Base-by-base conservation (phyloP, 2,113 vertebrate genomes). In the Cygnus buccinator region DNA sequence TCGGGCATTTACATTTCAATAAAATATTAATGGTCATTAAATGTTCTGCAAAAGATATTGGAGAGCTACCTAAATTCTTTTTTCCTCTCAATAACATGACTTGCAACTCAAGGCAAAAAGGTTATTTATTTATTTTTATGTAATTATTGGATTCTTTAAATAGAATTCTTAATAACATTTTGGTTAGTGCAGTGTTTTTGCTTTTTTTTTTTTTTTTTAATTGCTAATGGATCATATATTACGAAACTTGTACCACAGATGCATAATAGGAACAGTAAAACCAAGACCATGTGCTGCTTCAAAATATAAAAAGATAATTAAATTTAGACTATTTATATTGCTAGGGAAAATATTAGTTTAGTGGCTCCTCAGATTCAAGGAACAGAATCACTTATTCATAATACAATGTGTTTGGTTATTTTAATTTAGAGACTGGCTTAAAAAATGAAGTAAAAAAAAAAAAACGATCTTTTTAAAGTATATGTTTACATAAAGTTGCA, bases 121-220 rank as follows among this genome's bases (percentile, higher is more conserved):
- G 0, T 23, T 37, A 3, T 16, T 10, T 21, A 61, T 55, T 65
- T 48, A 48, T 48, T 48, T 25, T 1, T 0, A 26, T 68, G 7
- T 23, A 61, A 59, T 65, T 82, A 48, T 8, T 62, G 61, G 6
- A 46, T 15, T 2, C 33, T 25, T 83, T 39, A 23, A 23, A 29
- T 17, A 6, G 2, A 19, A 71, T 39, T 62, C 35, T 73, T 57
- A 44, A 61, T 22, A 63, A 70, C 0, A 0, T 11, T 74, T 71
- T 4, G 26, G 66, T 55, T 46, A 86, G 6, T 37, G 3, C 11
- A 54, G 9, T 14, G 13, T 1, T 78, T 89, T 57, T 66, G 12
- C 4, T 33, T 71, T 77, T 66, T 29, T 59, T 58, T 20, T n/a
- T n/a, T 35, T 22, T 50, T 50, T 50, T 50, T 7, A 50, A 50